phyloP scores from a whole-genome alignment of 2,797 vertebrate species.

The Gastrophryne carolinensis region DNA sequence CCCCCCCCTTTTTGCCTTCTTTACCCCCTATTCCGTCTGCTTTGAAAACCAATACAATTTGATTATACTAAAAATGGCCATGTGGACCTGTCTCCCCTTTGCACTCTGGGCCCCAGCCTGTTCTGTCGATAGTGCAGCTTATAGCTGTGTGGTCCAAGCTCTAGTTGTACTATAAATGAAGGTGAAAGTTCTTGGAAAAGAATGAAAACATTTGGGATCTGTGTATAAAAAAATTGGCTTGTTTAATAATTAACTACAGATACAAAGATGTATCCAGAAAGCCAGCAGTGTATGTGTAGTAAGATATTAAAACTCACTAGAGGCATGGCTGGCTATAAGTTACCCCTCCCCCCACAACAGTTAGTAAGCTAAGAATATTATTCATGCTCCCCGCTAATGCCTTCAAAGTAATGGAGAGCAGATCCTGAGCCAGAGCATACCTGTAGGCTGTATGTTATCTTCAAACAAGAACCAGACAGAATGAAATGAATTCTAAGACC shows the following conservation, averaged over 20 bases:
- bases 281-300: not conserved
- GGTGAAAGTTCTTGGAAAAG: not conserved
- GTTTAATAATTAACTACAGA: conserved; percentile 46
- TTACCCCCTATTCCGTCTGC: no score
- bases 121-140: no score
- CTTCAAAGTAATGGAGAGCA: conserved; percentile 30
- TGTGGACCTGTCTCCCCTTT: no score
- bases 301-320: conserved; percentile 20
- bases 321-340: not conserved
- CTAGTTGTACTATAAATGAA: no score
- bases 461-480: conserved; percentile 23
- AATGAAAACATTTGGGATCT: not conserved
- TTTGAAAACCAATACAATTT: no score
- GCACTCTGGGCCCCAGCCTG: no score
- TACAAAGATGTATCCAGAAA: not conserved
- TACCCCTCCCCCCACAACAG: not conserved
- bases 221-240: not conserved
- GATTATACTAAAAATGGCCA: no score
- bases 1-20: no score
- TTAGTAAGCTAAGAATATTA: conserved; percentile 21
- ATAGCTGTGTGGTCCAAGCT: no score
- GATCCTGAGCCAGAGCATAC: not conserved
- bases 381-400: conserved; percentile 31
- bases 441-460: conserved; percentile 22
- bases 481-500: not conserved